Evolutionary conservation across 2,113 vertebrate species (phyloP), one percentile per base, ranked within the genome.

Genomic region (Neofelis nebulosa): DNA sequence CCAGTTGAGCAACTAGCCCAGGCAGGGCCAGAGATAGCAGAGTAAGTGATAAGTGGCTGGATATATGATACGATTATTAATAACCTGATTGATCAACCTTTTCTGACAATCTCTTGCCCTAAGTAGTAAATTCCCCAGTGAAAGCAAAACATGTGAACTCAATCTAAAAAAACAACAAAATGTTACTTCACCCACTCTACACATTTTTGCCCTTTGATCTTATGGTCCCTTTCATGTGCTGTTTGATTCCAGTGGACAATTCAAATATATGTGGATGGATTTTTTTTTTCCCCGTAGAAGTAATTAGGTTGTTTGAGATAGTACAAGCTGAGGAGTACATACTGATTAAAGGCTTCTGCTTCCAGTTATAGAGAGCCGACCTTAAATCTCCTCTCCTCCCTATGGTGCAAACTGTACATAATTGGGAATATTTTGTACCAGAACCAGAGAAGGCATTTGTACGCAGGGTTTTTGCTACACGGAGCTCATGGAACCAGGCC

Each of bases 291-390:
- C 18, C 27, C 31, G 61, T 5, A 50, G 45, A 95, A 52, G 78
- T 92, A 96, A 98, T 98, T 87, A 96, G 50, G n/a, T 13, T 83
- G 13, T 74, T 94, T 85, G 86, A 86, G 82, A 96, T 14, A 79
- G 45, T 52, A 38, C 73, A 61, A n/a, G 61, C 23, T 91, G 84
- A 89, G 74, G 36, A 80, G n/a, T 21, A n/a, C 19, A 7, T 63
- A 14, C 57, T 92, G 69, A 97, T 92, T 94, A 96, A 97, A 93
- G 36, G 2, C 23, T 74, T 94, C 83, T 71, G n/a, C 23, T 57
- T 61, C 71, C 63, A 4, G 27, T 74, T 83, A 48, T 4, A 65
- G 25, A 91, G 12, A 69, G 55, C 3, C 4, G 1, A 83, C 4
- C 63, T 92, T 52, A 91, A 48, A 61, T 93, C 23, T 83, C 55